Percentiles rank a stretch among this genome's conserved stretches.
These are phyloP conservation scores for Bombus waltoni DNA, from an alignment of 1,140 invertebrate species.

Conservation along the genomic window DNA sequence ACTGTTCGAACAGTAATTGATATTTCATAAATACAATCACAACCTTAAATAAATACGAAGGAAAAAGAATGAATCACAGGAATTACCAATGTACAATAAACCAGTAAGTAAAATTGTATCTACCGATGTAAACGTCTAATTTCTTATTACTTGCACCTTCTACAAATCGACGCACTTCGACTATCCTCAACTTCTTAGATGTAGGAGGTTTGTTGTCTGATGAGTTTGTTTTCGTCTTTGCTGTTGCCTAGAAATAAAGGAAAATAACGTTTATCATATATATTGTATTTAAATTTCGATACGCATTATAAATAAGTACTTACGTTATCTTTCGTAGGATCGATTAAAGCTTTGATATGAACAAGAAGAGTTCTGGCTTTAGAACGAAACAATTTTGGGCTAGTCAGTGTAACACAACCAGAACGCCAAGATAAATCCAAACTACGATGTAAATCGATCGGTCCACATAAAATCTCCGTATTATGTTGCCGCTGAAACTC, in stretches of 20 bases:
- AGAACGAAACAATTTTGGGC: slow-evolving; percentile 91
- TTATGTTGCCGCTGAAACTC: slow-evolving; percentile 93
- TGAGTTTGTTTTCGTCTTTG: slow-evolving; percentile 74
- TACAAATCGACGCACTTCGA: slow-evolving; percentile 79
- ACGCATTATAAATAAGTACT: slow-evolving; percentile 47
- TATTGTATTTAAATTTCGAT: neutral
- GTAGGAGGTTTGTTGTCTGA: slow-evolving; percentile 79
- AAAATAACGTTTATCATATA: slow-evolving; percentile 5
- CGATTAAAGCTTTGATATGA: slow-evolving; percentile 91
- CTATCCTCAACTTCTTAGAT: slow-evolving; percentile 80
- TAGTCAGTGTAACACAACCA: slow-evolving; percentile 92
- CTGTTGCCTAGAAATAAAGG: slow-evolving; percentile 60
- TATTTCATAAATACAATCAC: slow-evolving; percentile 96
- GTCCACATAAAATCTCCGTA: slow-evolving; percentile 94
- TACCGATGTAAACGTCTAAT: slow-evolving; percentile 84
- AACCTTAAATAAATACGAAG: slow-evolving; percentile 81
- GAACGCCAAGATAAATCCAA: slow-evolving; percentile 93
- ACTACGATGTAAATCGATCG: slow-evolving; percentile 90
- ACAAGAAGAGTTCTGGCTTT: slow-evolving; percentile 91
- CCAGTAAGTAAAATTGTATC: slow-evolving; percentile 38
- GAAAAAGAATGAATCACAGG: slow-evolving; percentile 63
- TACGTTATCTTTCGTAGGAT: slow-evolving; percentile 85
- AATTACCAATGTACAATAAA: neutral
- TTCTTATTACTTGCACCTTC: slow-evolving; percentile 82
- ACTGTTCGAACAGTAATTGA: slow-evolving; percentile 91